Evolutionary conservation across 92 coral and sea anemone genomes (phyloP).

Genomic region (Anthopleura xanthogrammica): DNA sequence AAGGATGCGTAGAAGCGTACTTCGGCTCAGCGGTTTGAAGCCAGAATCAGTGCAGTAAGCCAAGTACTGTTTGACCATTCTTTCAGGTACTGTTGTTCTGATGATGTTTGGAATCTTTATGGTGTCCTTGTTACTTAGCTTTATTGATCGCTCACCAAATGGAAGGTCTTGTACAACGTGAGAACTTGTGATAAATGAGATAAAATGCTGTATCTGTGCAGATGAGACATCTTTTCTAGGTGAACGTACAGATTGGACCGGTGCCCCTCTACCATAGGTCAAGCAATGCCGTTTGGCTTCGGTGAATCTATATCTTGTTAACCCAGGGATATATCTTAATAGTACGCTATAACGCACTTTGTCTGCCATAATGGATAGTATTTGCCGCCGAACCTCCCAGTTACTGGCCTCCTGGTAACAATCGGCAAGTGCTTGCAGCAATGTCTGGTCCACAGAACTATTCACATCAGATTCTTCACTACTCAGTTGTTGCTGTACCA

Average conservation of each 20-base stretch:
- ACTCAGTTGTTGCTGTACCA: conserved; percentile 29
- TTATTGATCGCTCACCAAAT: conserved; percentile 44
- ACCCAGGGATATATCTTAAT: conserved; percentile 56
- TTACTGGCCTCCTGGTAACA: conserved; percentile 57
- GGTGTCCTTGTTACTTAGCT: conserved; percentile 33
- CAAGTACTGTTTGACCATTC: conserved; percentile 43
- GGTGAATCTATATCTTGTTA: conserved; percentile 68
- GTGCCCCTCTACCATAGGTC: conserved; percentile 73
- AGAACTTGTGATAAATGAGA: conserved; percentile 45
- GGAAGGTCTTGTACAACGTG: conserved; percentile 52
- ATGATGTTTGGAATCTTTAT: conserved; percentile 47
- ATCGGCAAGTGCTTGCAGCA: conserved; percentile 68
- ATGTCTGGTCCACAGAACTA: conserved; percentile 41
- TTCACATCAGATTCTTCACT: conserved; percentile 41
- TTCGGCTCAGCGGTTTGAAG: conserved; percentile 43
- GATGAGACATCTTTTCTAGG: conserved; percentile 40
- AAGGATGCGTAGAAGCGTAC: conserved; percentile 50
- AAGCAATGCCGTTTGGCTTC: conserved; percentile 73
- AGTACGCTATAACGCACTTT: conserved; percentile 54
- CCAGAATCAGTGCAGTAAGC: conserved; percentile 27
- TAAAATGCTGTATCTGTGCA: conserved; percentile 41
- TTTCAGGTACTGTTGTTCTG: conserved; percentile 46
- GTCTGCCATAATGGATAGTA: conserved; percentile 72
- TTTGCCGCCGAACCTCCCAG: conserved; percentile 76
- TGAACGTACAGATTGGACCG: conserved; percentile 39